Evolutionary conservation across 2,888 invertebrate species (phyloP), one percentile per base, ranked within the genome.

Genomic region (Dryomyza anilis): DNA sequence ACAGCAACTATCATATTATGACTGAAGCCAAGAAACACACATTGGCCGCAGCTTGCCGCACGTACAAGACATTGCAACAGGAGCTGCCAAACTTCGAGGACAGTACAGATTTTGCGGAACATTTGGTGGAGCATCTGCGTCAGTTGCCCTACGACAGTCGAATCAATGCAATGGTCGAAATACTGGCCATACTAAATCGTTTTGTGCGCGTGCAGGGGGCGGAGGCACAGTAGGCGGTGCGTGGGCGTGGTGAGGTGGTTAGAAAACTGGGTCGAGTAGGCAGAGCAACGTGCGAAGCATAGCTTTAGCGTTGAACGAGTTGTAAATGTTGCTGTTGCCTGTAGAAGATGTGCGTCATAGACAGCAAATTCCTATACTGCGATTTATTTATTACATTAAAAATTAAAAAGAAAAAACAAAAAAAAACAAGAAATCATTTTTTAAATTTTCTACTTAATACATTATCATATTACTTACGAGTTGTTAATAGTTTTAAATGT

Each of bases 21-120:
- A 73, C 73, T 62, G 73, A 73, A 58, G 72, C 73, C 33, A 73
- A 71, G 59, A 73, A 73, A 57, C 68, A 69, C 55, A 62, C 65
- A 14, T 57, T 73, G n/a, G 67, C 72, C 48, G 69, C 71, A 48
- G 58, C 61, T 30, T 67, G 67, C 52, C 50, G 65, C 27, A 23
- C 61, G 23, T 67, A 67, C 33, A 69, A 67, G 43, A 53, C 66
- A 14, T 46, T 69, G 55, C 67, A 66, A 23, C 63, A 71, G 29
- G 71, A 68, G 12, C 64, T 70, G 30, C 67, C 70, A 5, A 71
- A 73, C 55, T 67, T 67, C 23, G 69, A 70, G 27, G 73, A 73
- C 45, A 70, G 67, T 2, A 67, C 70, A 10, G 72, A 70, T n/a
- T 73, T 73, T 55, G 73, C 70, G 14, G 71, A 71, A 16, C 69